Conservation (phyloP, 2,113 vertebrate genomes). For the Calyptommatus sinebrachiatus region DNA sequence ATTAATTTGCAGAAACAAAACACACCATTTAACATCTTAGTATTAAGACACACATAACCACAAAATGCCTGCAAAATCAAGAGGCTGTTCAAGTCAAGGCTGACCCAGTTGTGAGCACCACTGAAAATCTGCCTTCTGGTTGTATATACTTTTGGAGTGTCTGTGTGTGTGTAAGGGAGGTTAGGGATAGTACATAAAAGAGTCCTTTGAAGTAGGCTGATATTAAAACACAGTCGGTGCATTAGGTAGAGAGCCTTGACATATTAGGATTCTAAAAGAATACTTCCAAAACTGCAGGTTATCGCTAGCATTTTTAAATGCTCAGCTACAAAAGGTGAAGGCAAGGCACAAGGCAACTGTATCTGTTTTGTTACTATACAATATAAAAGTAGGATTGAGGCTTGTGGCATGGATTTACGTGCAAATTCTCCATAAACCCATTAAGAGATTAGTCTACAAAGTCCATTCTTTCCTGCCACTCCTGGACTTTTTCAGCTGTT, state of each 20-base stretch:
- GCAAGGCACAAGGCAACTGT: not conserved
- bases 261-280: constrained; percentile 29
- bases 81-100: constrained; percentile 43
- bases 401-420: not conserved
- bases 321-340: not conserved
- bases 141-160: constrained; percentile 17
- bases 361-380: constrained; percentile 3
- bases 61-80: constrained; percentile 19
- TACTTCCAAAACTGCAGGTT: not conserved
- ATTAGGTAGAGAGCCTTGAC: constrained; percentile 34
- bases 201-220: constrained; percentile 64
- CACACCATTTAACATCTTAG: not conserved
- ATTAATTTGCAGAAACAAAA: not conserved
- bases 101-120: constrained; percentile 35
- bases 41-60: constrained; percentile 37
- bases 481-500: constrained; percentile 24
- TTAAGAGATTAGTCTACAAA: not conserved
- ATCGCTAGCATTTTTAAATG: constrained; percentile 9
- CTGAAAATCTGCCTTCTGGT: constrained; percentile 46
- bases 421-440: not conserved
- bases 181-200: constrained; percentile 62
- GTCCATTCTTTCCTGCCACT: fast-evolving
- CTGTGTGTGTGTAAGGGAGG: not conserved
- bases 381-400: constrained; percentile 3
- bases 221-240: constrained; percentile 42